These are phyloP conservation scores for Carpatolechia fugitivella DNA, from an alignment of 2,888 invertebrate genomes.

Conservation along the genomic window DNA sequence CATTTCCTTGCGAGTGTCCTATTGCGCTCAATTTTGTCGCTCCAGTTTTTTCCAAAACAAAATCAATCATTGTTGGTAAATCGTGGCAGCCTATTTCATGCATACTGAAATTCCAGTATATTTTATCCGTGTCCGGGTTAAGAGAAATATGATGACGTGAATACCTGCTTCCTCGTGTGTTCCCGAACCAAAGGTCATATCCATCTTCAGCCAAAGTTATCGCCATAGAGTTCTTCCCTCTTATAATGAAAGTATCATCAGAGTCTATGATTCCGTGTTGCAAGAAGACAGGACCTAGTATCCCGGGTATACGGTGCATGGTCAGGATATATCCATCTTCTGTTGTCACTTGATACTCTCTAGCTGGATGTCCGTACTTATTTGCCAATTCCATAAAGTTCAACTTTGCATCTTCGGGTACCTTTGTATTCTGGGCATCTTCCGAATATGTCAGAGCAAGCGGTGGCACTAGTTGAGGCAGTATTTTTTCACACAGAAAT, in stretches of 20 bases:
- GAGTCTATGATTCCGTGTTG: slow-evolving; percentile 59
- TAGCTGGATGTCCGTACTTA: slow-evolving; percentile 49
- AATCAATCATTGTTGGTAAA: slow-evolving; percentile 25
- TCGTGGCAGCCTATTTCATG: slow-evolving; percentile 30
- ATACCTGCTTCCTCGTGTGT: slow-evolving; percentile 82
- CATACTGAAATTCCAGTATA: slow-evolving; percentile 32
- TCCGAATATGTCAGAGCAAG: background rate
- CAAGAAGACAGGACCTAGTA: slow-evolving; percentile 48
- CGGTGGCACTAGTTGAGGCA: background rate
- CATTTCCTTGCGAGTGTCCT: slow-evolving; percentile 32
- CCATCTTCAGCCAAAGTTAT: slow-evolving; percentile 79
- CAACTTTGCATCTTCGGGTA: background rate
- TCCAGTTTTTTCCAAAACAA: slow-evolving; percentile 24
- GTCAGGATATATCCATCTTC: slow-evolving; percentile 52
- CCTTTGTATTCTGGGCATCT: background rate
- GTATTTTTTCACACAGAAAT: background rate
- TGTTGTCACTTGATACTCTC: slow-evolving; percentile 44
- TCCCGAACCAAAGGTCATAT: slow-evolving; percentile 86
- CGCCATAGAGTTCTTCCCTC: slow-evolving; percentile 58
- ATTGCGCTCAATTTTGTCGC: slow-evolving; percentile 26
- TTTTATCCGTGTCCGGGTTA: slow-evolving; percentile 19
- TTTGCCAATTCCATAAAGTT: background rate
- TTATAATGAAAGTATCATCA: slow-evolving; percentile 42
- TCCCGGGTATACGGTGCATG: slow-evolving; percentile 48
- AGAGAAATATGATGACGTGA: slow-evolving; percentile 38